phyloP scores from a whole-genome alignment of 2,113 vertebrate species.

The Psittacula cyanocephala region DNA sequence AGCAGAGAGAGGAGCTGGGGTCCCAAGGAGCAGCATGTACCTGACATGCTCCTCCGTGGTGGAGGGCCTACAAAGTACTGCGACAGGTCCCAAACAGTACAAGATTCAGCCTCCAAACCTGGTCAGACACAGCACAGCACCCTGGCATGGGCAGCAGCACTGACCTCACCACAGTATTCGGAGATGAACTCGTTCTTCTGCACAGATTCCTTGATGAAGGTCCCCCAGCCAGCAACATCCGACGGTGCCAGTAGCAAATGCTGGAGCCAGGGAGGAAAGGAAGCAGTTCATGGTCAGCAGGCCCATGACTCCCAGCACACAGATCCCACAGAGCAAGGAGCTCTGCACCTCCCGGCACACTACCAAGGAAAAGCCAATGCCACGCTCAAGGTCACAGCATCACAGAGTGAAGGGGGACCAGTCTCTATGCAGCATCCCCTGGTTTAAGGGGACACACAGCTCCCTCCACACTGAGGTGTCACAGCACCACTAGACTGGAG shows the following conservation, averaged over 20 bases:
- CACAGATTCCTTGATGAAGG: constrained; percentile 97
- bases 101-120: background rate
- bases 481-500: background rate
- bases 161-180: constrained; percentile 96
- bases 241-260: constrained; percentile 94
- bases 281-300: background rate
- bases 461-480: background rate
- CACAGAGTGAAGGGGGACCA: background rate
- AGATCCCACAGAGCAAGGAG: background rate
- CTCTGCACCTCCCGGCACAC: background rate
- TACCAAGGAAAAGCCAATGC: rapidly evolving
- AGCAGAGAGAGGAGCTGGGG: background rate
- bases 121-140: background rate
- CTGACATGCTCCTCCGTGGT: rapidly evolving
- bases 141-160: background rate
- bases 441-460: background rate
- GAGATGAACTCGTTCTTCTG: constrained; percentile 99
- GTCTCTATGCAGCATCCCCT: background rate
- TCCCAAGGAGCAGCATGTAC: background rate
- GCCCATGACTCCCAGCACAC: background rate
- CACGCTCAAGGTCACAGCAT: rapidly evolving
- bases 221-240: constrained; percentile 96
- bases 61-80: background rate
- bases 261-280: constrained; percentile 65
- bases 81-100: rapidly evolving